Evolutionary conservation across 2,888 invertebrate species (phyloP).

Genomic region (Rhagonycha lutea): DNA sequence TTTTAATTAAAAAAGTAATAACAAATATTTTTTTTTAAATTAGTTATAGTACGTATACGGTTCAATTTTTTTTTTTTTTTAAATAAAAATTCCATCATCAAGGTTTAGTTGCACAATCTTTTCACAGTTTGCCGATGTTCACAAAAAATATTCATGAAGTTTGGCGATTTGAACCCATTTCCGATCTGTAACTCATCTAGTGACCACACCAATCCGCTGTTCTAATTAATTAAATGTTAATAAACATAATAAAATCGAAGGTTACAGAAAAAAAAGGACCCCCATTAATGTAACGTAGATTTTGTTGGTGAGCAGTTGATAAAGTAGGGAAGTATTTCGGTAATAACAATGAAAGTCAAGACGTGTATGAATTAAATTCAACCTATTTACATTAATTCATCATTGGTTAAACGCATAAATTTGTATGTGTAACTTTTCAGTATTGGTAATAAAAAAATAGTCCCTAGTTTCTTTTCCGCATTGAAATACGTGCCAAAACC

Average conservation of each 20-base stretch:
- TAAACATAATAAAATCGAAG: neutral
- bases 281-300: neutral
- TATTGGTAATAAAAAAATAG: neutral
- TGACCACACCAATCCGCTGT: no score
- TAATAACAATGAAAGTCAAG: conserved; percentile 1
- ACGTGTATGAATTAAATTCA: neutral
- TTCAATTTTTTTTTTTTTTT: no score
- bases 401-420: neutral
- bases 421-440: neutral
- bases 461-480: neutral
- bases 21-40: no score
- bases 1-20: neutral
- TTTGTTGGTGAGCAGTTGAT: neutral
- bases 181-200: no score
- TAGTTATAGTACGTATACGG: no score
- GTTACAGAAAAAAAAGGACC: neutral
- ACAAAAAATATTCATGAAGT: no score
- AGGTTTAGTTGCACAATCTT: no score
- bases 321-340: neutral
- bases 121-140: no score
- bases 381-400: conserved; percentile 1
- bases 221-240: neutral
- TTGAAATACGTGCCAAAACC: neutral
- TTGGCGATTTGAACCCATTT: no score
- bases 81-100: no score